Evolutionary conservation across 2,888 invertebrate species (phyloP).

Genomic region (Euspilapteryx auroguttella): DNA sequence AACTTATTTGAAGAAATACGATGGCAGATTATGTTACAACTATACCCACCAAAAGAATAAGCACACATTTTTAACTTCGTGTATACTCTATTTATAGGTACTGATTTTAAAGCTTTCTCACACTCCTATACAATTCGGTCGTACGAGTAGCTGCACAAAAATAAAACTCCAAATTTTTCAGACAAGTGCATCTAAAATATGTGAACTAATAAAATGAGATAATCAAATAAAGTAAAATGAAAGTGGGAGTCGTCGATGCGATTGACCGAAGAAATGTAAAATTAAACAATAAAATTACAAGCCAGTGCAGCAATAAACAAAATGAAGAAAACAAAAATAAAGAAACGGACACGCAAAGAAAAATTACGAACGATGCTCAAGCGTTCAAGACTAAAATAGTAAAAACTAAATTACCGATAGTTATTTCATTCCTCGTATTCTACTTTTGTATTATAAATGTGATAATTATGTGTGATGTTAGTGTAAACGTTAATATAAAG

Average conservation of each 20-base stretch:
- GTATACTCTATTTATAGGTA: no score
- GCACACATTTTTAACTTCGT: no score
- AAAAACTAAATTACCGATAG: slow-evolving; percentile 14
- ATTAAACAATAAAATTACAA: slow-evolving; percentile 21
- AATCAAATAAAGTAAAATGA: slow-evolving; percentile 33
- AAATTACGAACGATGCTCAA: slow-evolving; percentile 28
- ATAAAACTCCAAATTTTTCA: no score
- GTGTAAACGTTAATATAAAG: slow-evolving; percentile 34
- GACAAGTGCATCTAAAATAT: no score
- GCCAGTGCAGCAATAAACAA: not conserved
- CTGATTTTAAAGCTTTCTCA: no score
- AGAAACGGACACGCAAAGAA: slow-evolving; percentile 8
- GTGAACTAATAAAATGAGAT: slow-evolving; percentile 35
- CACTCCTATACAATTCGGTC: no score
- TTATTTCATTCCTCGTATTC: slow-evolving; percentile 34
- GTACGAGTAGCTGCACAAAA: no score
- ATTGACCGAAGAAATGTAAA: slow-evolving; percentile 29
- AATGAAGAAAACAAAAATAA: not conserved
- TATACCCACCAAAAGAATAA: no score
- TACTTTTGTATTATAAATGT: slow-evolving; percentile 47
- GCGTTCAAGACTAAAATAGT: slow-evolving; percentile 38
- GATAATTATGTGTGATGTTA: slow-evolving; percentile 53
- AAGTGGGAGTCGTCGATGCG: slow-evolving; percentile 45
- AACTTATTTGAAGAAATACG: no score
- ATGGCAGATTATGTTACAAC: no score